These are phyloP conservation scores for Conger conger DNA, from an alignment of 2,113 vertebrate species.

Conservation along the genomic window DNA sequence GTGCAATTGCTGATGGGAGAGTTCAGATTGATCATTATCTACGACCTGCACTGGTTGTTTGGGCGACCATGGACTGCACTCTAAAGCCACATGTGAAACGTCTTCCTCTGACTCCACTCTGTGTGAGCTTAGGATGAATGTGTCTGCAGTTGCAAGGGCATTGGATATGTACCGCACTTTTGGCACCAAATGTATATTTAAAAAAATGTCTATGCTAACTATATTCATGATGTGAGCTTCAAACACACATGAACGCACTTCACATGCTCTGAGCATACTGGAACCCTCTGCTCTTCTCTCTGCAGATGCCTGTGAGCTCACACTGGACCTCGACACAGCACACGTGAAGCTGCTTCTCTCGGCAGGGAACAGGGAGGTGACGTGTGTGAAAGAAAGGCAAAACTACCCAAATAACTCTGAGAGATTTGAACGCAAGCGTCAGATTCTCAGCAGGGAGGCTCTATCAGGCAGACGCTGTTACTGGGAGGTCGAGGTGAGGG, in stretches of 20 bases:
- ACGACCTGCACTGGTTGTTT: too few relatives aligned
- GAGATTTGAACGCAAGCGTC: slow-evolving; percentile 41
- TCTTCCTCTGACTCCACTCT: too few relatives aligned
- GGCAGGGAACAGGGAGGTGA: slow-evolving; percentile 25
- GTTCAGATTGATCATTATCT: too few relatives aligned
- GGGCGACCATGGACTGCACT: too few relatives aligned
- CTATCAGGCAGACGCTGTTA: slow-evolving; percentile 51
- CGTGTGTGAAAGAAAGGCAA: slow-evolving; percentile 16
- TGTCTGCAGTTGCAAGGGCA: too few relatives aligned
- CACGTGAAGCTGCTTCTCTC: slow-evolving; percentile 45
- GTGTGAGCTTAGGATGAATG: too few relatives aligned
- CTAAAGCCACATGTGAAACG: too few relatives aligned
- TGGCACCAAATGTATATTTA: too few relatives aligned
- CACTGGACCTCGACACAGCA: slow-evolving; percentile 49
- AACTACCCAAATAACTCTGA: background rate
- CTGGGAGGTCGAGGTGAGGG: slow-evolving; percentile 56
- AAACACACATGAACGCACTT: background rate
- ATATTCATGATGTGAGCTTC: background rate
- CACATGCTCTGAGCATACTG: background rate
- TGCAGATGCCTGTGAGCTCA: slow-evolving; percentile 53
- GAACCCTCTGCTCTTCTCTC: background rate
- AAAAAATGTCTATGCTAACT: background rate
- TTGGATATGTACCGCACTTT: too few relatives aligned
- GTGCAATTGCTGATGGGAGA: too few relatives aligned
- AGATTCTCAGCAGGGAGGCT: slow-evolving; percentile 55